phyloP scores from a whole-genome alignment of 2,888 invertebrate species.

The Thereva unica region DNA sequence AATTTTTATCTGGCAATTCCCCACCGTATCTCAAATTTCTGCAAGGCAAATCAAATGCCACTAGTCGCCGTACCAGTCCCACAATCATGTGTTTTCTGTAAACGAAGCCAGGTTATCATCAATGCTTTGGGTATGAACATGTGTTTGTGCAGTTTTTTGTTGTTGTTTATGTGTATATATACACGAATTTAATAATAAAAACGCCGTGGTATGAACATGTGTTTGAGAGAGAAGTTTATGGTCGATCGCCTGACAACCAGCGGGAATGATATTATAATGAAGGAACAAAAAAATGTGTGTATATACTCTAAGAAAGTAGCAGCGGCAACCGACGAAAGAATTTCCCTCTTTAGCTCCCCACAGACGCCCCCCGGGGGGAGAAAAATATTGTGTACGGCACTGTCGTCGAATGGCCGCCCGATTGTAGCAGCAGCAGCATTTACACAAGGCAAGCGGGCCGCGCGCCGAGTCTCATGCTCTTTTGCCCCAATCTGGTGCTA shows the following conservation, averaged over 20 bases:
- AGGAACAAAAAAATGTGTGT: no score
- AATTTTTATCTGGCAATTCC: slow-evolving; percentile 18
- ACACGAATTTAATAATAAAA: not conserved
- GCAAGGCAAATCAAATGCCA: no score
- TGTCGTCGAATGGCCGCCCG: not conserved
- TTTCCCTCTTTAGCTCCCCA: slow-evolving; percentile 7
- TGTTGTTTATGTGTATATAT: not conserved
- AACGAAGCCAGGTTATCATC: no score
- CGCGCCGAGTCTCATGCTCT: no score
- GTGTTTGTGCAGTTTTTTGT: no score
- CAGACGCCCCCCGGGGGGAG: not conserved
- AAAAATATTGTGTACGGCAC: slow-evolving; percentile 1
- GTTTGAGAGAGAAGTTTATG: slow-evolving; percentile 38
- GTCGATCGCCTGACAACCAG: slow-evolving; percentile 40
- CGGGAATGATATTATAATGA: not conserved
- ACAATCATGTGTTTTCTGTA: slow-evolving; percentile 27
- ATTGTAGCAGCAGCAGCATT: no score
- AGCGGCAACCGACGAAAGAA: slow-evolving; percentile 24
- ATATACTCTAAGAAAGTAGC: not conserved
- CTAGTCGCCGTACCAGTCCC: no score
- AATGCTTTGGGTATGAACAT: no score
- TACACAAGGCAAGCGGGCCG: no score
- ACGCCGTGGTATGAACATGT: slow-evolving; percentile 19
- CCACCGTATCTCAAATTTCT: not conserved
- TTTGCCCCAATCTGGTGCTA: no score